phyloP scores from a whole-genome alignment of 1,140 invertebrate species.

The Drosophila lini region DNA sequence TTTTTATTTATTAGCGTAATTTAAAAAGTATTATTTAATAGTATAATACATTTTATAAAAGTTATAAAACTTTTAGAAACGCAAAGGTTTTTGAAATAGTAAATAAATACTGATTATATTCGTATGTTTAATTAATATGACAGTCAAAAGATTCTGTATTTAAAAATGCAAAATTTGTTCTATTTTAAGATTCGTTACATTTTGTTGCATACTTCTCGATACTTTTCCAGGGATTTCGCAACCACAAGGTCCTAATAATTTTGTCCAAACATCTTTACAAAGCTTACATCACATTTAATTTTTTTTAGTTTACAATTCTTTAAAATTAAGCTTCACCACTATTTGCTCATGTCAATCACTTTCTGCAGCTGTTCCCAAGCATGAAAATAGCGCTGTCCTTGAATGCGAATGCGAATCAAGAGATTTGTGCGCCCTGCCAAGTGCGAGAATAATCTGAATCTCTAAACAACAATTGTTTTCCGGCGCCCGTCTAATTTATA shows the following conservation, averaged over 20 bases:
- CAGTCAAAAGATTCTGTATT: no score
- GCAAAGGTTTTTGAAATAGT: no score
- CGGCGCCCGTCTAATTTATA: constrained; percentile 28
- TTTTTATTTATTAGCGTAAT: no score
- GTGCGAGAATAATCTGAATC: constrained; percentile 18
- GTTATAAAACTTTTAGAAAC: no score
- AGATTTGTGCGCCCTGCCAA: constrained; percentile 35
- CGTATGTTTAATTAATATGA: neutral
- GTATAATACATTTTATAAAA: no score
- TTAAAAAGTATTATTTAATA: no score
- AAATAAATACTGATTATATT: no score
- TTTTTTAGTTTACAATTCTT: neutral
- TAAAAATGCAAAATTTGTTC: no score
- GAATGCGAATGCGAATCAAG: constrained; percentile 17
- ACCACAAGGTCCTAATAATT: neutral
- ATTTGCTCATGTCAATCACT: constrained; percentile 3
- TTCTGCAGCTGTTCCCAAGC: constrained; percentile 33
- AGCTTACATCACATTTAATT: neutral
- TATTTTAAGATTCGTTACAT: no score
- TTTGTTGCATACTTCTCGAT: neutral
- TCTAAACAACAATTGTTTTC: constrained; percentile 56
- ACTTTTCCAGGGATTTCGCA: neutral
- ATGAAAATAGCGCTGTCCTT: constrained; percentile 57
- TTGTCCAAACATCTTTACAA: neutral
- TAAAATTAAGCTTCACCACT: neutral